phyloP scores from a whole-genome alignment of 2,888 invertebrate genomes.

The Sphecodes monilicornis region DNA sequence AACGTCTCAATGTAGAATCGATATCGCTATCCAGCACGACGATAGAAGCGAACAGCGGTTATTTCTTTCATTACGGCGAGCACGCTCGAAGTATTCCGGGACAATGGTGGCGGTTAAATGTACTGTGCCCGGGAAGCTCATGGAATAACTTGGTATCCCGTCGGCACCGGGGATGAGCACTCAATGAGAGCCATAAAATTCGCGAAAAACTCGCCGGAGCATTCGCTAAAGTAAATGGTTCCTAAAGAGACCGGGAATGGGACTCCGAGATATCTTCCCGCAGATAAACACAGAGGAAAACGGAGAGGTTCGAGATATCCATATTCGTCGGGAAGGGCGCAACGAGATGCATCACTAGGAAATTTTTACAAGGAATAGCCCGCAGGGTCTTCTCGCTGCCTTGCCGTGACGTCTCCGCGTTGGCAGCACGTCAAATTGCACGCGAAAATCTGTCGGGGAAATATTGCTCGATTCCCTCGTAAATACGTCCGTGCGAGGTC shows the following conservation, averaged over 20 bases:
- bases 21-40: background rate
- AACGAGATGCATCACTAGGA: constrained; percentile 23
- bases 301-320: constrained; percentile 41
- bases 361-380: constrained; percentile 49
- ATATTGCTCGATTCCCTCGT: constrained; percentile 4
- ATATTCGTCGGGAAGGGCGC: constrained; percentile 45
- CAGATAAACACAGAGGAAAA: constrained; percentile 17
- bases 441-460: constrained; percentile 62
- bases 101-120: constrained; percentile 19
- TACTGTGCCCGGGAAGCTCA: constrained; percentile 12
- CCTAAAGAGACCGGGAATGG: background rate
- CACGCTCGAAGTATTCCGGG: background rate
- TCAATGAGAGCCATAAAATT: constrained; percentile 50
- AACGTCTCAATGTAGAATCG: constrained; percentile 15
- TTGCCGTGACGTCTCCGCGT: constrained; percentile 54
- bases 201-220: constrained; percentile 27
- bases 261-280: constrained; percentile 4
- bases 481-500: background rate
- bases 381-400: constrained; percentile 39
- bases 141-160: background rate
- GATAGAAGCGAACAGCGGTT: background rate
- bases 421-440: constrained; percentile 64
- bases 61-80: constrained; percentile 6
- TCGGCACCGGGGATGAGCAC: background rate
- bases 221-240: constrained; percentile 25